A percentile compares a stretch with the other conserved stretches of the same genome.
phyloP scores from a whole-genome alignment of 2,888 invertebrate species.

The Agonum fuliginosum region DNA sequence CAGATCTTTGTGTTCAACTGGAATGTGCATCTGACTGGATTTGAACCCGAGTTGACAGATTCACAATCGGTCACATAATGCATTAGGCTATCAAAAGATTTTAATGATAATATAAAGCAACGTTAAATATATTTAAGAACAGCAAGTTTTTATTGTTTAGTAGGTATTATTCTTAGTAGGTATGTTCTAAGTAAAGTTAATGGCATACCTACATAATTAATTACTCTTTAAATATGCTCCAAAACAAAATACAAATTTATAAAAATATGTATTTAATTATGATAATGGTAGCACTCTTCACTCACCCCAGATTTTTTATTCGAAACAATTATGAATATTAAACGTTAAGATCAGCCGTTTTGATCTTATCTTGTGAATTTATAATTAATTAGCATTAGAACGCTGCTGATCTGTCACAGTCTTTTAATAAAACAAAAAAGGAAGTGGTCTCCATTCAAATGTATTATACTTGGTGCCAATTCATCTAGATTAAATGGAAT shows the following conservation, averaged over 20 bases:
- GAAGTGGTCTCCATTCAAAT: background rate
- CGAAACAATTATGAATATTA: conserved; percentile 36
- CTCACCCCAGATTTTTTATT: conserved; percentile 3
- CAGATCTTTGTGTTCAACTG: too few species aligned
- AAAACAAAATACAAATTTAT: conserved; percentile 14
- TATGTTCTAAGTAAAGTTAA: too few species aligned
- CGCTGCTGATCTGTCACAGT: background rate
- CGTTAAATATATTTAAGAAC: background rate
- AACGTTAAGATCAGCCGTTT: background rate
- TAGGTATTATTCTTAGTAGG: too few species aligned
- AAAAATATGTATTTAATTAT: conserved; percentile 32
- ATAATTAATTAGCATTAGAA: background rate
- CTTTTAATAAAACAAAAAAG: background rate
- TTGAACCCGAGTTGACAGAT: too few species aligned
- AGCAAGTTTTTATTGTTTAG: background rate
- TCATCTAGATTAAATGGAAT: background rate
- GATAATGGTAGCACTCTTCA: conserved; percentile 46
- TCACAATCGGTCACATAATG: too few species aligned
- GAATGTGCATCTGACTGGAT: too few species aligned
- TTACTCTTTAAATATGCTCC: conserved; percentile 27
- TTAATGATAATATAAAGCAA: too few species aligned
- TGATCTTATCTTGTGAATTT: background rate
- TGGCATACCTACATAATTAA: conserved; percentile 25
- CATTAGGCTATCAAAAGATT: too few species aligned
- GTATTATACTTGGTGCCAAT: background rate